A percentile compares a stretch with the other conserved stretches of the same genome.
Conservation (phyloP, 2,797 vertebrate species). For the Poeciliopsis infans region DNA sequence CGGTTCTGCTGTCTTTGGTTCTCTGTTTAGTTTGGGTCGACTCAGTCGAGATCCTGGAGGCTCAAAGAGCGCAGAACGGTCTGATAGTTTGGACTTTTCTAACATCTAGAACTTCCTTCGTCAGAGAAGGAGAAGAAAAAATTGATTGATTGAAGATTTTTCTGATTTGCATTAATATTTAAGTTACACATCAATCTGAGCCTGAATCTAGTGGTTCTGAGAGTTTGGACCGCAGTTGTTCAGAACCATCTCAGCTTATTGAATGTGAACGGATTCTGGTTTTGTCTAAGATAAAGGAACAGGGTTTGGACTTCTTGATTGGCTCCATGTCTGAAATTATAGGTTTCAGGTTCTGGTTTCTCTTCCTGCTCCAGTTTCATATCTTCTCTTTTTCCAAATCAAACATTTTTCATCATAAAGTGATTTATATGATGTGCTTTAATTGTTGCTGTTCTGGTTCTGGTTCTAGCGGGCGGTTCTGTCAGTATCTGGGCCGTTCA, state of each 20-base stretch:
- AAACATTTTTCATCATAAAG: background rate
- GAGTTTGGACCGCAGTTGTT: background rate
- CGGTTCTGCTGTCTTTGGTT: background rate
- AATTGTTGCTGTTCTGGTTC: background rate
- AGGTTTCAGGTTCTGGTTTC: background rate
- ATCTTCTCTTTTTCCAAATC: background rate
- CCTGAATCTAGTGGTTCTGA: too few species aligned
- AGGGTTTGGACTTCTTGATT: background rate
- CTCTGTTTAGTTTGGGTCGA: background rate
- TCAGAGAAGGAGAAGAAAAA: background rate
- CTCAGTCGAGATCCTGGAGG: background rate
- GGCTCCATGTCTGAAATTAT: background rate
- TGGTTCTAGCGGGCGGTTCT: background rate
- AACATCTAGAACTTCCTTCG: background rate
- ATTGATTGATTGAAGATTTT: background rate
- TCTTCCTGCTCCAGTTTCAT: background rate
- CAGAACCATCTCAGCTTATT: background rate
- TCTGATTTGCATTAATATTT: background rate
- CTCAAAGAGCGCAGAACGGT: too few species aligned
- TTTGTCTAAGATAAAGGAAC: too few species aligned
- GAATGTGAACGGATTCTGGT: background rate
- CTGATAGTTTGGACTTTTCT: background rate
- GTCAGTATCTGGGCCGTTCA: background rate
- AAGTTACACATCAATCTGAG: background rate
- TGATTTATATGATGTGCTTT: background rate